phyloP scores from a whole-genome alignment of 1,140 invertebrate species.

The Condylostylus longicornis region DNA sequence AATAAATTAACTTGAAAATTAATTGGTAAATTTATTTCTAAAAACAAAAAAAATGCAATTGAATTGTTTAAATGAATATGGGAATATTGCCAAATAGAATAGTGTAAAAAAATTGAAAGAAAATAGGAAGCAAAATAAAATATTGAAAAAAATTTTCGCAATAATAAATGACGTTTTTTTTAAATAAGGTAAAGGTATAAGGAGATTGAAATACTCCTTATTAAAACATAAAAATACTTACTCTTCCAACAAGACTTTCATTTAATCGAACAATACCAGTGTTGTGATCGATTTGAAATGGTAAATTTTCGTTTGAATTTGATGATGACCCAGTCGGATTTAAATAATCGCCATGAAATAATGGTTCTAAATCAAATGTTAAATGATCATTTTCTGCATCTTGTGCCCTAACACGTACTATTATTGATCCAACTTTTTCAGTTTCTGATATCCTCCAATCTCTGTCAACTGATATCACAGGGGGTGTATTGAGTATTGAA shows the following conservation, averaged over 20 bases:
- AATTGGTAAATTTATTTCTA: slow-evolving; percentile 1
- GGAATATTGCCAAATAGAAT: no score
- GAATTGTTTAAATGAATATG: no score
- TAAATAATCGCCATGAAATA: slow-evolving; percentile 11
- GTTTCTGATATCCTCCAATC: slow-evolving; percentile 50
- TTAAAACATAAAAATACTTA: slow-evolving; percentile 32
- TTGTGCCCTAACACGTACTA: slow-evolving; percentile 41
- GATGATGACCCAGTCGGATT: slow-evolving; percentile 14
- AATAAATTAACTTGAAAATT: no score
- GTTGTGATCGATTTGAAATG: slow-evolving; percentile 50
- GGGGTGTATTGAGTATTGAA: slow-evolving; percentile 32
- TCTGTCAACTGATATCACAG: slow-evolving; percentile 37
- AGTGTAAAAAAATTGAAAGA: background rate
- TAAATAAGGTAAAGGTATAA: background rate
- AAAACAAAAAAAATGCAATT: slow-evolving; percentile 3
- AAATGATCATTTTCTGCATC: slow-evolving; percentile 46
- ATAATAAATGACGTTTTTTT: background rate
- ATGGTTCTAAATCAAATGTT: slow-evolving; percentile 45
- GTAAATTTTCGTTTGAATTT: slow-evolving; percentile 25
- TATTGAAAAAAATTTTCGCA: background rate
- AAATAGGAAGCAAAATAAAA: background rate
- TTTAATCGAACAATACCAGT: slow-evolving; percentile 55
- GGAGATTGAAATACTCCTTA: no score
- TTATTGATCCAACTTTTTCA: slow-evolving; percentile 45
- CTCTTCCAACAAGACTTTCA: slow-evolving; percentile 47